Conservation (phyloP, 1,140 invertebrate genomes). For the Drosophila parvula region DNA sequence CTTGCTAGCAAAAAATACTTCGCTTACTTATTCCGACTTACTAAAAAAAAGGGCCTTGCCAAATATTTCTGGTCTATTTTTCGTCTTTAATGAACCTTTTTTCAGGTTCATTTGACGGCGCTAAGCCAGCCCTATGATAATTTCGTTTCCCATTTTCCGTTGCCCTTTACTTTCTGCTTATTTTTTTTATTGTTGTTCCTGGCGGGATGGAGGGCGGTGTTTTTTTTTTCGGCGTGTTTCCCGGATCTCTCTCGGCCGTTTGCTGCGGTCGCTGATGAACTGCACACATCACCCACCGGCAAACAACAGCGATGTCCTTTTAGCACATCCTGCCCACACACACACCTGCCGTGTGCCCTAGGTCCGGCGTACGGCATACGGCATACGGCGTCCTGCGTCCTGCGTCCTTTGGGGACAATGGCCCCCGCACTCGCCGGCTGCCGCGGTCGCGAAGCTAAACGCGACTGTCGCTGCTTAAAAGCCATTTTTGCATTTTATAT, state of each 20-base stretch:
- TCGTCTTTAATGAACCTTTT: slow-evolving; percentile 41
- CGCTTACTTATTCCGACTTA: neutral
- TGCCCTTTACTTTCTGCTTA: neutral
- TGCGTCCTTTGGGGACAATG: slow-evolving; percentile 29
- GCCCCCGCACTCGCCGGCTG: too few relatives aligned
- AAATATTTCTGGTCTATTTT: slow-evolving; percentile 20
- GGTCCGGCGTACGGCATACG: slow-evolving; percentile 7
- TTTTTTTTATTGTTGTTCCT: slow-evolving; percentile 7
- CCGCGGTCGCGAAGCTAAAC: slow-evolving; percentile 45
- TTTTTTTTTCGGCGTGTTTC: slow-evolving; percentile 10
- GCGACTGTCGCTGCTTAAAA: slow-evolving; percentile 77
- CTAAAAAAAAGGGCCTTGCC: too few relatives aligned
- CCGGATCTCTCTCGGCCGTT: slow-evolving; percentile 49
- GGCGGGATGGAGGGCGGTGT: slow-evolving; percentile 1
- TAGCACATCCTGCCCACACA: slow-evolving; percentile 57
- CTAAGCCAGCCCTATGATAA: slow-evolving; percentile 44
- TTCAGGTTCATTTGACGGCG: slow-evolving; percentile 30
- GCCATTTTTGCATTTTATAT: slow-evolving; percentile 81
- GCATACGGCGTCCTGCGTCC: neutral
- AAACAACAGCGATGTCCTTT: slow-evolving; percentile 73
- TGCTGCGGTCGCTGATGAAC: slow-evolving; percentile 77
- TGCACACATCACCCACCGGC: slow-evolving; percentile 55
- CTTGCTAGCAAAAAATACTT: neutral
- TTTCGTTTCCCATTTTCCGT: slow-evolving; percentile 26
- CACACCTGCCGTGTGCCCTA: slow-evolving; percentile 24